A percentile compares a stretch with the other conserved stretches of the same genome.
Evolutionary conservation across 2,888 invertebrate genomes (phyloP).

Genomic region (Rotaria macrura): DNA sequence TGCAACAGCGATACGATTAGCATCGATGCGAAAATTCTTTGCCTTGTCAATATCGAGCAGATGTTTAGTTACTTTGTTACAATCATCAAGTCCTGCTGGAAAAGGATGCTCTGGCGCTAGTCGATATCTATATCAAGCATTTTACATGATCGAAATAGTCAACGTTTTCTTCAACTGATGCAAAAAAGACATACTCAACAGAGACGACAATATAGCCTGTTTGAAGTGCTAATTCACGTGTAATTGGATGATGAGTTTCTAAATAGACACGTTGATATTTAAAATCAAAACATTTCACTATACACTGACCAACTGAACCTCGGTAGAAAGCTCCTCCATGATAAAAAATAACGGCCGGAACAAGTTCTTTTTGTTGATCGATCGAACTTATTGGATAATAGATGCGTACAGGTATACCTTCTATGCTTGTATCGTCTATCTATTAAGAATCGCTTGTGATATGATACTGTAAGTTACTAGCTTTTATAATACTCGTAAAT

Average conservation of each 20-base stretch:
- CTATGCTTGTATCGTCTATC: not conserved
- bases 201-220: constrained; percentile 16
- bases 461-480: too few relatives aligned
- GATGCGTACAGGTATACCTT: not conserved
- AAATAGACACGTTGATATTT: not conserved
- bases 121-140: not conserved
- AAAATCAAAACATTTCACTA: not conserved
- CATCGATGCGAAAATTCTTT: constrained; percentile 19
- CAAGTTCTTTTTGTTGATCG: not conserved
- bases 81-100: constrained; percentile 28
- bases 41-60: constrained; percentile 11
- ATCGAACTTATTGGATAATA: not conserved
- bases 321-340: constrained; percentile 25
- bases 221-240: not conserved
- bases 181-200: not conserved
- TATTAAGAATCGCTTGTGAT: not conserved
- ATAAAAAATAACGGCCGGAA: constrained; percentile 7
- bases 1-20: constrained; percentile 16
- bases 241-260: constrained; percentile 20
- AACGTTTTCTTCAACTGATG: too few relatives aligned
- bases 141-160: too few relatives aligned
- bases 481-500: not conserved
- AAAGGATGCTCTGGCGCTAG: constrained; percentile 25
- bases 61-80: constrained; percentile 21
- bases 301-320: not conserved